Evolutionary conservation across 2,113 vertebrate species (phyloP).

Genomic region (Bombycilla garrulus): DNA sequence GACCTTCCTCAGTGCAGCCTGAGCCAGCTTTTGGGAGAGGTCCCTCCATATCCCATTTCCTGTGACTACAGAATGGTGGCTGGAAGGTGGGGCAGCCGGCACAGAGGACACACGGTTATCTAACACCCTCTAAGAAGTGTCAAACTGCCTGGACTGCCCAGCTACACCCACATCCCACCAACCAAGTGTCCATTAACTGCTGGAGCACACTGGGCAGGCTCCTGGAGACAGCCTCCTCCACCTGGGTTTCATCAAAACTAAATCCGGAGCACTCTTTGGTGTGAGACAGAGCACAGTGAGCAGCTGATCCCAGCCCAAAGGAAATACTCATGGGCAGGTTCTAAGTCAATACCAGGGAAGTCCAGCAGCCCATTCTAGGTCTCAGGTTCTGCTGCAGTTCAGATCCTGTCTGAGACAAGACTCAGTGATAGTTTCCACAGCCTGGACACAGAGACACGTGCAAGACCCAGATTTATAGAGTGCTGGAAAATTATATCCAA

Average conservation of each 20-base stretch:
- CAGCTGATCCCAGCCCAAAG: background rate
- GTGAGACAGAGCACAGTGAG: background rate
- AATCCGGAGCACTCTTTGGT: background rate
- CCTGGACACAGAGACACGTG: background rate
- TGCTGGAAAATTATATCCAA: background rate
- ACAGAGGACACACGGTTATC: no score
- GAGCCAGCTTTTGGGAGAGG: background rate
- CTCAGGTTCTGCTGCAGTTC: background rate
- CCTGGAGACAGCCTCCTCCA: background rate
- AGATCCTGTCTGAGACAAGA: background rate
- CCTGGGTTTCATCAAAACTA: background rate
- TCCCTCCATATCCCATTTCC: background rate
- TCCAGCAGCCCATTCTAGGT: background rate
- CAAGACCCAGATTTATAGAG: background rate
- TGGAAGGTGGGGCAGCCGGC: background rate
- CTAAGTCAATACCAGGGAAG: background rate
- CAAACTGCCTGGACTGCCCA: background rate
- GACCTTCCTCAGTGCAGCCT: background rate
- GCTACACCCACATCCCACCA: accelerated
- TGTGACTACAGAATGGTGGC: background rate
- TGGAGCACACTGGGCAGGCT: background rate
- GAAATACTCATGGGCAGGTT: background rate
- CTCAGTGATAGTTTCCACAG: accelerated
- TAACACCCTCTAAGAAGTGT: background rate
- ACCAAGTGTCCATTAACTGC: accelerated